These are phyloP conservation scores for Osmoderma eremita DNA, from an alignment of 2,888 invertebrate genomes.

Conservation along the genomic window DNA sequence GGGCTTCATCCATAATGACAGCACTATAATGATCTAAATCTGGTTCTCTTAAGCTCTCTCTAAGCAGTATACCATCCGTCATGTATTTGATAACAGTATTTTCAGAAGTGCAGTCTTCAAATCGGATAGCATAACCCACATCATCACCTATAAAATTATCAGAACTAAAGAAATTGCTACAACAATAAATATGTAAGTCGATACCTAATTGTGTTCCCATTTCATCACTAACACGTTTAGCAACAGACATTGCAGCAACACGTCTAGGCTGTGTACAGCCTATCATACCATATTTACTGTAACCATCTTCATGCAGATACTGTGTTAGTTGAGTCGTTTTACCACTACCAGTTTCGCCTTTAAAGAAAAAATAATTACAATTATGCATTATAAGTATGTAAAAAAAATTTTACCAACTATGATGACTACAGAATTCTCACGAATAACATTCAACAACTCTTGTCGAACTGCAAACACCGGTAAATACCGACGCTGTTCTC, in stretches of 20 bases:
- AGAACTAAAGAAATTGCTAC: neutral
- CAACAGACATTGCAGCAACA: constrained; percentile 99
- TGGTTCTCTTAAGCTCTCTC: constrained; percentile 95
- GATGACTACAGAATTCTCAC: constrained; percentile 94
- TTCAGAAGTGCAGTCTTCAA: constrained; percentile 98
- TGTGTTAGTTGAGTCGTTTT: constrained; percentile 99
- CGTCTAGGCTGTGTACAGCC: constrained; percentile 98
- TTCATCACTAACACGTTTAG: constrained; percentile 98
- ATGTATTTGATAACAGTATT: constrained; percentile 96
- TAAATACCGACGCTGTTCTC: constrained; percentile 88
- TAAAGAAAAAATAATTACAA: constrained; percentile 4
- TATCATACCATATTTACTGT: constrained; percentile 90
- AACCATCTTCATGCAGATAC: constrained; percentile 97
- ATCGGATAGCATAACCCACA: constrained; percentile 98
- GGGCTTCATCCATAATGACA: constrained; percentile 99
- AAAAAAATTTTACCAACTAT: constrained; percentile 77
- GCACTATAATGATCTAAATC: constrained; percentile 98
- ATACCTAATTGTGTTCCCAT: constrained; percentile 87
- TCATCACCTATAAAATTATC: constrained; percentile 74
- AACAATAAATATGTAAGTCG: constrained; percentile 28
- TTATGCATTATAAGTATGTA: neutral
- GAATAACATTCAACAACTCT: constrained; percentile 88
- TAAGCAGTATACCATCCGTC: constrained; percentile 98
- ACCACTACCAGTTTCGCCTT: constrained; percentile 92
- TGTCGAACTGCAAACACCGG: constrained; percentile 97